Conservation (phyloP, 1,140 invertebrate species). For the Pseudachorutes palmiensis region DNA sequence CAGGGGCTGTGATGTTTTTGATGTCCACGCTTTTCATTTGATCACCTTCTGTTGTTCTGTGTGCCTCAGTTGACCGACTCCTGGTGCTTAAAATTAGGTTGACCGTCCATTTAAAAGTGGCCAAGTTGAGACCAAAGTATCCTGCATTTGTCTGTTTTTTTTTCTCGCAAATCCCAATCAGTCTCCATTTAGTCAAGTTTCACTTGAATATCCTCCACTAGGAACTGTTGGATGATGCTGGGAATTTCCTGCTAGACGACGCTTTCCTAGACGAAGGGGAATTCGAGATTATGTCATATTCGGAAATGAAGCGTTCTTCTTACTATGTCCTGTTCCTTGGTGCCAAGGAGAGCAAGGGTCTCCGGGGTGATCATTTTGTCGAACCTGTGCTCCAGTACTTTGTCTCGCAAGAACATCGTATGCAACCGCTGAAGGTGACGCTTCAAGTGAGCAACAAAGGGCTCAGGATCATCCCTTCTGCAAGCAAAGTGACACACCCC, state of each 20-base stretch:
- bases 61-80: not conserved
- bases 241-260: too few species aligned
- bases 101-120: too few species aligned
- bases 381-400: constrained; percentile 74
- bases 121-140: not conserved
- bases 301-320: constrained; percentile 84
- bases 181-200: too few species aligned
- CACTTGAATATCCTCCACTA: too few species aligned
- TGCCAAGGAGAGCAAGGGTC: constrained; percentile 82
- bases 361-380: constrained; percentile 70
- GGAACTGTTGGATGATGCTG: too few species aligned
- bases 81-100: too few species aligned
- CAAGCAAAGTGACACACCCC: constrained; percentile 39
- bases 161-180: too few species aligned
- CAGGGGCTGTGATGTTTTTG: too few species aligned
- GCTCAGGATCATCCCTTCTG: constrained; percentile 79
- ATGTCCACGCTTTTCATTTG: too few species aligned
- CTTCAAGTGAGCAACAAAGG: constrained; percentile 78
- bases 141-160: not conserved
- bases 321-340: constrained; percentile 98
- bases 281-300: constrained; percentile 9
- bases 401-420: constrained; percentile 65
- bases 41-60: not conserved
- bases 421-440: constrained; percentile 84
- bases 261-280: too few species aligned